Percentiles rank a stretch among this genome's conserved stretches.
Conservation (phyloP, 2,113 vertebrate genomes). For the Beaufortia kweichowensis region DNA sequence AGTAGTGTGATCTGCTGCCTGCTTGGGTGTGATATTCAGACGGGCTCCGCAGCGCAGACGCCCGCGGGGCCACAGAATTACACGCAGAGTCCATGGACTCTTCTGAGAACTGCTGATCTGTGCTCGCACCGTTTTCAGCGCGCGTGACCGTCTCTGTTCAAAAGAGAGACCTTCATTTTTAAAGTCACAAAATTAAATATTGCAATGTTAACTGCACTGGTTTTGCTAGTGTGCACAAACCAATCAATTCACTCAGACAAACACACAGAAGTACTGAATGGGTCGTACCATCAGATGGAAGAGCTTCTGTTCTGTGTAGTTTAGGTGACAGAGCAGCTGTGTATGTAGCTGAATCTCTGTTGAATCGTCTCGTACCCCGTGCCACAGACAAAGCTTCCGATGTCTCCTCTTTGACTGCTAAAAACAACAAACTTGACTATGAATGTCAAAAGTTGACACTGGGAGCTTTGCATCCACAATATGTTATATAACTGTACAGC, state of each 20-base stretch:
- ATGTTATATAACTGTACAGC: no score
- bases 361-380: slow-evolving; percentile 73
- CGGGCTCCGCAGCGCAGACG: slow-evolving; percentile 58
- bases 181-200: not conserved
- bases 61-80: slow-evolving; percentile 65
- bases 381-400: slow-evolving; percentile 65
- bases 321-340: slow-evolving; percentile 75
- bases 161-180: not conserved
- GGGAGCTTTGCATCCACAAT: no score
- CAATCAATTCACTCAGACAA: slow-evolving; percentile 29
- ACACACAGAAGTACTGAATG: not conserved
- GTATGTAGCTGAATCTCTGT: slow-evolving; percentile 70
- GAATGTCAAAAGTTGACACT: no score
- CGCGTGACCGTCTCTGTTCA: slow-evolving; percentile 65
- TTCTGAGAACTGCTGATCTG: slow-evolving; percentile 68
- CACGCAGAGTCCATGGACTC: slow-evolving; percentile 67
- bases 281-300: slow-evolving; percentile 76
- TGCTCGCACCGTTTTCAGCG: slow-evolving; percentile 72
- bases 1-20: slow-evolving; percentile 63
- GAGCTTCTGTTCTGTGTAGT: slow-evolving; percentile 59
- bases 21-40: slow-evolving; percentile 61
- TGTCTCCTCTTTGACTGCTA: slow-evolving; percentile 74
- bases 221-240: not conserved
- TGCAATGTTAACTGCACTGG: no score
- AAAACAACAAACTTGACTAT: not conserved